These are phyloP conservation scores for Bombus soroeensis DNA, from an alignment of 1,140 invertebrate genomes.

Conservation along the genomic window DNA sequence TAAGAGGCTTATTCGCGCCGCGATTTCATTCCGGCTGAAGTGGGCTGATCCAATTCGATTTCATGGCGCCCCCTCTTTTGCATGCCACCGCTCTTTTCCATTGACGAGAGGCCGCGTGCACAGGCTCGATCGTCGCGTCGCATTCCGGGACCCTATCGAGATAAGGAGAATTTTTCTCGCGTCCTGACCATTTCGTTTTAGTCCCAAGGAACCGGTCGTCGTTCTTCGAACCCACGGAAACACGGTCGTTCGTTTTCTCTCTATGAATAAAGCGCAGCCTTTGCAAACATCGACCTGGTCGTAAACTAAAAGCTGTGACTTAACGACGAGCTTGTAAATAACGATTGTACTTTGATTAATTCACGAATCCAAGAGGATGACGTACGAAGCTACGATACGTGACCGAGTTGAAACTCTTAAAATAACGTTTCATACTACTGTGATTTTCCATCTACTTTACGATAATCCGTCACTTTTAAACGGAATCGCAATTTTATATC, in stretches of 20 bases:
- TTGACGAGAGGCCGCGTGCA: constrained; percentile 46
- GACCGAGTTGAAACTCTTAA: no score
- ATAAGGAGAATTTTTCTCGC: background rate
- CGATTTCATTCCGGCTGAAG: constrained; percentile 67
- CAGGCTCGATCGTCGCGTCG: constrained; percentile 18
- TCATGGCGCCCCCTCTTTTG: constrained; percentile 38
- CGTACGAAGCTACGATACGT: no score
- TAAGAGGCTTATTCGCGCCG: constrained; percentile 68
- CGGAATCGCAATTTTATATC: no score
- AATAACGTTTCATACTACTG: no score
- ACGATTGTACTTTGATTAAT: no score
- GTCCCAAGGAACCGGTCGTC: constrained; percentile 1
- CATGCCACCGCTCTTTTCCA: constrained; percentile 46
- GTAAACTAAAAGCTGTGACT: no score
- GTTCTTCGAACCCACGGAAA: constrained; percentile 6
- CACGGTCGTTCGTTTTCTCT: background rate
- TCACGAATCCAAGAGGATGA: no score
- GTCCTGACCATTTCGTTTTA: background rate
- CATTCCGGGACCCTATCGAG: constrained; percentile 12
- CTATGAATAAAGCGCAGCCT: no score
- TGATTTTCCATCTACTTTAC: no score
- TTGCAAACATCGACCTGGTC: no score
- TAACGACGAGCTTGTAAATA: no score
- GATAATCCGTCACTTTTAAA: no score
- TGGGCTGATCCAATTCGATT: constrained; percentile 69